Conservation (phyloP, 2,888 invertebrate genomes). For the Encarsia formosa region DNA sequence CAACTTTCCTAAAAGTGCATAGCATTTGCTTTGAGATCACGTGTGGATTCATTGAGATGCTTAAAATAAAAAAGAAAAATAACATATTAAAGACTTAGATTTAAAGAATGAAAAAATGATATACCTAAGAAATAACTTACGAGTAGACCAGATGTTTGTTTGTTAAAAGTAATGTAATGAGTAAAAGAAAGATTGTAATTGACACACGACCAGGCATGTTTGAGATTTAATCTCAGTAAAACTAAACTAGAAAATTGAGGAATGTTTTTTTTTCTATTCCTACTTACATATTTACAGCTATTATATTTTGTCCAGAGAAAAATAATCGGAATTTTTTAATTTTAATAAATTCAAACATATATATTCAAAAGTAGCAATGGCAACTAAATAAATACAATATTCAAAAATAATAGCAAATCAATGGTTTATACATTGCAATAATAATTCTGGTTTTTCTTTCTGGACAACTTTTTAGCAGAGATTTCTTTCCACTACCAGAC, state of each 20-base stretch:
- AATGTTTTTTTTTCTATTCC: constrained; percentile 7
- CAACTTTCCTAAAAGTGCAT: constrained; percentile 11
- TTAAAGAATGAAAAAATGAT: constrained; percentile 8
- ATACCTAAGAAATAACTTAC: constrained; percentile 8
- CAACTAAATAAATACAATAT: not conserved
- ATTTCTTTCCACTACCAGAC: constrained; percentile 19
- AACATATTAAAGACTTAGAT: not conserved
- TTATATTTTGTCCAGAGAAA: not conserved
- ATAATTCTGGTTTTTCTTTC: not conserved
- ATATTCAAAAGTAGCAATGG: not conserved
- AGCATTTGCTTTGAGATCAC: too few relatives aligned
- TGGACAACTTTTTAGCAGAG: not conserved
- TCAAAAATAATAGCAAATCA: not conserved
- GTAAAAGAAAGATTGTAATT: constrained; percentile 12
- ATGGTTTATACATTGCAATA: not conserved
- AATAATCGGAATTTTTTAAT: not conserved
- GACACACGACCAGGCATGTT: constrained; percentile 12
- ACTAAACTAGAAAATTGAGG: constrained; percentile 1
- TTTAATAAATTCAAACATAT: too few relatives aligned
- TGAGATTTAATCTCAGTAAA: constrained; percentile 11
- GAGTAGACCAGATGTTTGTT: constrained; percentile 12
- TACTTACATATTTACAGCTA: constrained; percentile 9
- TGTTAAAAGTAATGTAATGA: constrained; percentile 15
- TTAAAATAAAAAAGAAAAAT: constrained; percentile 8
- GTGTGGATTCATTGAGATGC: too few relatives aligned